Percentiles rank a stretch among this genome's conserved stretches.
Conservation (phyloP, 1,140 invertebrate genomes). For the Lordiphosa clarofinis region DNA sequence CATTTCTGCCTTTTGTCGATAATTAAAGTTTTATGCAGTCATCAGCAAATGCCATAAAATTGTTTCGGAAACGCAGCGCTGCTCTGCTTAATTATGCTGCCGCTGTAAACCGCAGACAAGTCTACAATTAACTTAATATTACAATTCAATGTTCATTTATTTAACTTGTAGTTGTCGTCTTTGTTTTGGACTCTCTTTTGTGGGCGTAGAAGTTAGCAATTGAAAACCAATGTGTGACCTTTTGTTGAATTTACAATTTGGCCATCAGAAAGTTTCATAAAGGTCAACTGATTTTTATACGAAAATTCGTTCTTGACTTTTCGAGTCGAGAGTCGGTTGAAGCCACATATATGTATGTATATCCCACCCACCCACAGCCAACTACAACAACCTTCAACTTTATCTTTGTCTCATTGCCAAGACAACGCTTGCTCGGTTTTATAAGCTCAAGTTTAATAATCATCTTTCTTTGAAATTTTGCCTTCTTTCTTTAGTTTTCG, state of each 20-base stretch:
- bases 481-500: slow-evolving; percentile 11
- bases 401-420: slow-evolving; percentile 43
- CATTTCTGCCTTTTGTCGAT: slow-evolving; percentile 14
- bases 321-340: slow-evolving; percentile 14
- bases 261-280: slow-evolving; percentile 36
- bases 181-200: slow-evolving; percentile 12
- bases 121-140: slow-evolving; percentile 40
- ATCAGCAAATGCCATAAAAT: neutral
- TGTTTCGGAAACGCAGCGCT: slow-evolving; percentile 41
- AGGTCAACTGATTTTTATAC: slow-evolving; percentile 30
- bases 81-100: slow-evolving; percentile 42
- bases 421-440: slow-evolving; percentile 20
- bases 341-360: slow-evolving; percentile 1
- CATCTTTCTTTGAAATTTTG: slow-evolving; percentile 31
- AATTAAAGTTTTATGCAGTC: slow-evolving; percentile 4
- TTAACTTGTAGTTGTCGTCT: slow-evolving; percentile 31
- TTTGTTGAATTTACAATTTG: slow-evolving; percentile 7
- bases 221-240: slow-evolving; percentile 12
- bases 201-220: slow-evolving; percentile 3
- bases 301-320: slow-evolving; percentile 31
- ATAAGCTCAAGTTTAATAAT: slow-evolving; percentile 51
- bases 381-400: slow-evolving; percentile 4
- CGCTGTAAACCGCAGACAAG: slow-evolving; percentile 15
- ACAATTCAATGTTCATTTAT: slow-evolving; percentile 46
- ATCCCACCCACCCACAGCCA: slow-evolving; percentile 6